These are phyloP conservation scores for Drosophila siamana DNA, from an alignment of 2,888 invertebrate genomes.

Conservation along the genomic window DNA sequence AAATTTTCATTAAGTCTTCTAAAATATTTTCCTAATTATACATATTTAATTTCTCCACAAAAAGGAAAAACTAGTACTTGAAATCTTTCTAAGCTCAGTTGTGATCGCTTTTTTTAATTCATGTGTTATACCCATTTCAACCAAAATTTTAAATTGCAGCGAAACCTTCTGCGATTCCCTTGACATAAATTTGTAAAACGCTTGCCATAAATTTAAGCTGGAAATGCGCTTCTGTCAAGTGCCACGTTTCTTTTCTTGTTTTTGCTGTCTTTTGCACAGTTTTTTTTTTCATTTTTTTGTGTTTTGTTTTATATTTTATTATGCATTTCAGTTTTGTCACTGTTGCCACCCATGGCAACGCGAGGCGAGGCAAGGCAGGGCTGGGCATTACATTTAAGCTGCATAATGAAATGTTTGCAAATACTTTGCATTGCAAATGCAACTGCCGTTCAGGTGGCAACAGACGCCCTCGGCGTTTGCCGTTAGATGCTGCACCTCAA, in stretches of 20 bases:
- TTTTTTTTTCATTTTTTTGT: too few species aligned
- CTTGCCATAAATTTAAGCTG: slow-evolving; percentile 52
- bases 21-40: too few species aligned
- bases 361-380: slow-evolving; percentile 31
- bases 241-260: slow-evolving; percentile 11
- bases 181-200: slow-evolving; percentile 50
- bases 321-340: slow-evolving; percentile 33
- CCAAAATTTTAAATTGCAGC: slow-evolving; percentile 12
- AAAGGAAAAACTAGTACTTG: too few species aligned
- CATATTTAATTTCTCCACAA: too few species aligned
- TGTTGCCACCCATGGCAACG: slow-evolving; percentile 26
- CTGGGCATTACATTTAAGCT: slow-evolving; percentile 55
- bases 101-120: neutral
- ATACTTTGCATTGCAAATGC: slow-evolving; percentile 73
- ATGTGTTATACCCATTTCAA: slow-evolving; percentile 1
- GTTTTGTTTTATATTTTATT: slow-evolving; percentile 11
- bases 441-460: slow-evolving; percentile 33
- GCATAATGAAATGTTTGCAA: slow-evolving; percentile 74
- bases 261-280: slow-evolving; percentile 9
- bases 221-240: slow-evolving; percentile 54
- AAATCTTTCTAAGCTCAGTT: too few species aligned
- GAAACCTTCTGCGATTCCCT: slow-evolving; percentile 28
- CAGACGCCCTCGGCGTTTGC: slow-evolving; percentile 6
- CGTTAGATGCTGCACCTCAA: slow-evolving; percentile 4
- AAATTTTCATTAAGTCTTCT: too few species aligned